Percentiles rank a stretch among this genome's conserved stretches.
Evolutionary conservation across 2,888 invertebrate species (phyloP).

Genomic region (Leptinotarsa juncta): DNA sequence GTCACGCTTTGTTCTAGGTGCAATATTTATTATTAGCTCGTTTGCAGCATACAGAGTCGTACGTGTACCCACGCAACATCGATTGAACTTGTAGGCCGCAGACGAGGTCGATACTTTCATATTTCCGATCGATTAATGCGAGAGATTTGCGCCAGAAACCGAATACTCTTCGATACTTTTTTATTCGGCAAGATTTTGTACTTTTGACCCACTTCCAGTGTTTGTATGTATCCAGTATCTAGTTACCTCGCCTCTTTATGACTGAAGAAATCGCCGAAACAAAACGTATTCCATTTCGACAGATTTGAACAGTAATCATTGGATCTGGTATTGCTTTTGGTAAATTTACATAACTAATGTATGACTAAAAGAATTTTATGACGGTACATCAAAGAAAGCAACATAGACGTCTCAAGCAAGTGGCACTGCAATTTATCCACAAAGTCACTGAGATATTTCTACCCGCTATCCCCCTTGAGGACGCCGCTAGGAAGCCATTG

Average conservation of each 20-base stretch:
- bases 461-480: too few species aligned
- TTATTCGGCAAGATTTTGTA: slow-evolving; percentile 29
- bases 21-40: slow-evolving; percentile 23
- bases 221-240: not conserved
- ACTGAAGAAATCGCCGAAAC: not conserved
- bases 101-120: slow-evolving; percentile 60
- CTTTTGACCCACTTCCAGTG: slow-evolving; percentile 36
- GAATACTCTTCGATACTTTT: slow-evolving; percentile 24
- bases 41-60: slow-evolving; percentile 3
- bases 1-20: not conserved
- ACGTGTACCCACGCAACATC: slow-evolving; percentile 50
- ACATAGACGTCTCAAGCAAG: too few species aligned
- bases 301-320: too few species aligned
- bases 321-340: too few species aligned
- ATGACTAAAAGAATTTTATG: too few species aligned
- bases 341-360: too few species aligned
- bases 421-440: too few species aligned
- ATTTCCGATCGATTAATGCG: slow-evolving; percentile 48
- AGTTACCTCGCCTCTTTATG: not conserved
- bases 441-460: too few species aligned
- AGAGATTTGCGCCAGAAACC: slow-evolving; percentile 29
- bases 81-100: slow-evolving; percentile 60
- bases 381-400: too few species aligned
- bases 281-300: not conserved
- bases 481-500: too few species aligned